Conservation (phyloP, 1,140 invertebrate species). For the Dicyema japonicum region DNA sequence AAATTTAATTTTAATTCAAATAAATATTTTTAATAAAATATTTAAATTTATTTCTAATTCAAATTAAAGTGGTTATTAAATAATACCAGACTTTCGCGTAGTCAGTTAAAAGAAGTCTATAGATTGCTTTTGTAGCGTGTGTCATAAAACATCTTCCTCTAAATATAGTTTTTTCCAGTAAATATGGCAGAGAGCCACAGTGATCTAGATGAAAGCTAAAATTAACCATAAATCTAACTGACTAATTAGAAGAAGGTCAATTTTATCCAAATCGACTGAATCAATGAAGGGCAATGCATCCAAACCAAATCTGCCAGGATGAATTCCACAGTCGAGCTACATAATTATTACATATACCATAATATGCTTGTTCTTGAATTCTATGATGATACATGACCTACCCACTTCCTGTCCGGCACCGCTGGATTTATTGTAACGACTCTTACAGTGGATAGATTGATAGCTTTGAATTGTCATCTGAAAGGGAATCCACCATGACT, state of each 20-base stretch:
- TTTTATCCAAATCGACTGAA: slow-evolving; percentile 73
- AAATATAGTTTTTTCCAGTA: slow-evolving; percentile 76
- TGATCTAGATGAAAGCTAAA: slow-evolving; percentile 71
- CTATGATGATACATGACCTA: slow-evolving; percentile 76
- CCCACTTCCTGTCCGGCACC: slow-evolving; percentile 97
- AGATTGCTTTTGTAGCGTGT: slow-evolving; percentile 95
- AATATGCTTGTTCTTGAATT: slow-evolving; percentile 96
- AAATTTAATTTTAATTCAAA: slow-evolving; percentile 2
- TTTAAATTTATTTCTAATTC: slow-evolving; percentile 2
- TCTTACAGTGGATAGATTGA: too few relatives aligned
- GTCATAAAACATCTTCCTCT: slow-evolving; percentile 97
- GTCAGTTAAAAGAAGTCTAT: slow-evolving; percentile 83
- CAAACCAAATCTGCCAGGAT: slow-evolving; percentile 76
- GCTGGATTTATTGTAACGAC: too few relatives aligned
- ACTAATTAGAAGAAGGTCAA: slow-evolving; percentile 71
- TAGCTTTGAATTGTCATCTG: too few relatives aligned
- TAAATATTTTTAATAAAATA: slow-evolving; percentile 9
- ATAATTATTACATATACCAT: slow-evolving; percentile 30
- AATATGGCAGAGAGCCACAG: slow-evolving; percentile 84
- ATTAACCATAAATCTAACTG: slow-evolving; percentile 32
- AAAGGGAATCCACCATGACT: too few relatives aligned
- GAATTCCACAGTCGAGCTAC: slow-evolving; percentile 77
- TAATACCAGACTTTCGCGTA: slow-evolving; percentile 88
- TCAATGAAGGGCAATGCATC: slow-evolving; percentile 89
- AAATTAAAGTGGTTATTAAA: slow-evolving; percentile 8